Evolutionary conservation across 2,797 vertebrate species (phyloP).

Genomic region (Smutsia gigantea): DNA sequence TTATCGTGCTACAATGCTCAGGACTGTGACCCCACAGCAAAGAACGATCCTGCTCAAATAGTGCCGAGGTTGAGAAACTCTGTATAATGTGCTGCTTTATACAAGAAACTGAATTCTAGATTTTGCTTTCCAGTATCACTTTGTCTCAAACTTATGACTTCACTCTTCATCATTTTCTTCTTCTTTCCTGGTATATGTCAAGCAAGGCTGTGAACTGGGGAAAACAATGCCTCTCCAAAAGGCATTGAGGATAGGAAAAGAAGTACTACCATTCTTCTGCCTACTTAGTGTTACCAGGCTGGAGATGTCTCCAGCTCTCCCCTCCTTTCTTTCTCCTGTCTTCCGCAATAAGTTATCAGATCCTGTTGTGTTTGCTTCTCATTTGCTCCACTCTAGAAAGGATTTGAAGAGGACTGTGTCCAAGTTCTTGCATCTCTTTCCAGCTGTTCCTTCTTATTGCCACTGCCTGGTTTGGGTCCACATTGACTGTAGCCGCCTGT

Average conservation of each 20-base stretch:
- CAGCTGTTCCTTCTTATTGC: background rate
- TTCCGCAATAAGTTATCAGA: background rate
- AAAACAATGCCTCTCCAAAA: background rate
- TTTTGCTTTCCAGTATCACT: background rate
- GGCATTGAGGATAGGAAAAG: background rate
- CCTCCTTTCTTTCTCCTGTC: background rate
- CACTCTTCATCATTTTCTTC: background rate
- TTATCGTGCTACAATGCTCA: background rate
- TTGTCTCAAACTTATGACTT: background rate
- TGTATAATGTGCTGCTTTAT: background rate
- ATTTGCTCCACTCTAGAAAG: background rate
- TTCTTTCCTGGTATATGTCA: slow-evolving; percentile 1
- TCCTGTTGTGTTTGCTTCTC: background rate
- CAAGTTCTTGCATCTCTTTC: background rate
- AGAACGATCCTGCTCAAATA: background rate
- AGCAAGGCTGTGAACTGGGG: background rate
- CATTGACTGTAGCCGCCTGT: background rate
- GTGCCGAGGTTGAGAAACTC: background rate
- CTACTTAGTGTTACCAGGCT: background rate
- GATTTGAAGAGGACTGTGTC: background rate
- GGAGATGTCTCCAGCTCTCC: background rate
- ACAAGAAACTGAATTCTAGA: background rate
- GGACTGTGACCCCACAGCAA: background rate
- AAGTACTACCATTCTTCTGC: background rate
- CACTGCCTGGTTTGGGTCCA: background rate